Conservation (phyloP, 2,888 invertebrate species). For the Allophyes oxyacanthae region DNA sequence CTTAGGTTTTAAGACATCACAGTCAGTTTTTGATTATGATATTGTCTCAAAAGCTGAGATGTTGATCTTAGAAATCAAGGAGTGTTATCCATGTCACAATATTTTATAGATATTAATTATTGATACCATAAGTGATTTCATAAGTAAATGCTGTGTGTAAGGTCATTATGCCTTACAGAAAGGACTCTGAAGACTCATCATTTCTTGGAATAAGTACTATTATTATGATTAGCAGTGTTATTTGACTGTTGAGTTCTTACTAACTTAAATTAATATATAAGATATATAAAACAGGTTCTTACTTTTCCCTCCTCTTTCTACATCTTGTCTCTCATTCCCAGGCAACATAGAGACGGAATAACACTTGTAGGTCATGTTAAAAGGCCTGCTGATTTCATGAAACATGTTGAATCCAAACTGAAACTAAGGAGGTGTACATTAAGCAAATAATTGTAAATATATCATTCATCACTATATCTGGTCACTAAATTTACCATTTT, state of each 20-base stretch:
- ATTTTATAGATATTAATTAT: too few species aligned
- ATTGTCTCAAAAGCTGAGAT: too few species aligned
- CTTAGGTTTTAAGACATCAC: too few species aligned
- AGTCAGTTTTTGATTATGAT: too few species aligned
- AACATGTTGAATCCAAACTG: slow-evolving; percentile 97
- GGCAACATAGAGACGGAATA: slow-evolving; percentile 98
- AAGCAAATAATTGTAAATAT: slow-evolving; percentile 53
- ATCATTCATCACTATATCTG: slow-evolving; percentile 30
- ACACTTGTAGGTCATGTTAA: slow-evolving; percentile 96
- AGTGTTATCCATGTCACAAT: too few species aligned
- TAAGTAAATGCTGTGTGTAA: not conserved
- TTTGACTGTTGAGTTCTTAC: too few species aligned
- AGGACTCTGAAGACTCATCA: not conserved
- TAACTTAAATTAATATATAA: not conserved
- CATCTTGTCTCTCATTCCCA: slow-evolving; percentile 97
- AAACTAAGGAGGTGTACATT: slow-evolving; percentile 86
- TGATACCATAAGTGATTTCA: too few species aligned
- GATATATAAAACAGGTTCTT: slow-evolving; percentile 64
- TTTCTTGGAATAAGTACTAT: not conserved
- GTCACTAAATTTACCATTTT: slow-evolving; percentile 67
- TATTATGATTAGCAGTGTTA: too few species aligned
- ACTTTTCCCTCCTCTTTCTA: slow-evolving; percentile 99
- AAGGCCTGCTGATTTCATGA: slow-evolving; percentile 94
- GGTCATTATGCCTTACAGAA: not conserved
- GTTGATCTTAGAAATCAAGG: too few species aligned